Conservation (phyloP, 1,140 invertebrate genomes). For the Macrotrachela quadricornifera region DNA sequence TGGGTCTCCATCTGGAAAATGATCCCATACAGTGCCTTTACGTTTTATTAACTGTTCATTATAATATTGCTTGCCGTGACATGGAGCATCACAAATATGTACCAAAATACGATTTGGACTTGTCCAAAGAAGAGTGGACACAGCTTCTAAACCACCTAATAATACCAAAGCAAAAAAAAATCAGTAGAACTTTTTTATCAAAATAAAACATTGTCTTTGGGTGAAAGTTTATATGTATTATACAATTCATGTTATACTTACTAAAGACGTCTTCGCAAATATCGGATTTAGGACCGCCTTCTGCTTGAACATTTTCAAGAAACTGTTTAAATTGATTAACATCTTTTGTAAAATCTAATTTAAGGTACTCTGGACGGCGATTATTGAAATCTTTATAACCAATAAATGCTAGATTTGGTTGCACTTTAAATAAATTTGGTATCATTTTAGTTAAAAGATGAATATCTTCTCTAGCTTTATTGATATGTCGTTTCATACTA, state of each 20-base stretch:
- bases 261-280: background rate
- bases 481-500: background rate
- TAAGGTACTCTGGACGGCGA: background rate
- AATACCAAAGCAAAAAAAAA: too few species aligned
- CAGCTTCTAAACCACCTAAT: background rate
- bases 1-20: background rate
- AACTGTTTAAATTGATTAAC: background rate
- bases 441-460: background rate
- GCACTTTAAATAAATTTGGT: background rate
- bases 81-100: slow-evolving; percentile 1
- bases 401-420: background rate
- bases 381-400: background rate
- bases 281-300: background rate
- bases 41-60: too few species aligned
- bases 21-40: background rate
- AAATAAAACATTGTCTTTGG: too few species aligned
- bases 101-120: background rate
- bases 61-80: background rate
- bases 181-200: too few species aligned
- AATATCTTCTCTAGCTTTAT: background rate
- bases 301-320: background rate
- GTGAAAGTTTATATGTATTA: too few species aligned
- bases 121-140: background rate
- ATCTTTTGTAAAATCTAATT: background rate
- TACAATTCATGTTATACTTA: too few species aligned